phyloP scores from a whole-genome alignment of 2,113 vertebrate genomes.

The Chionomys nivalis region DNA sequence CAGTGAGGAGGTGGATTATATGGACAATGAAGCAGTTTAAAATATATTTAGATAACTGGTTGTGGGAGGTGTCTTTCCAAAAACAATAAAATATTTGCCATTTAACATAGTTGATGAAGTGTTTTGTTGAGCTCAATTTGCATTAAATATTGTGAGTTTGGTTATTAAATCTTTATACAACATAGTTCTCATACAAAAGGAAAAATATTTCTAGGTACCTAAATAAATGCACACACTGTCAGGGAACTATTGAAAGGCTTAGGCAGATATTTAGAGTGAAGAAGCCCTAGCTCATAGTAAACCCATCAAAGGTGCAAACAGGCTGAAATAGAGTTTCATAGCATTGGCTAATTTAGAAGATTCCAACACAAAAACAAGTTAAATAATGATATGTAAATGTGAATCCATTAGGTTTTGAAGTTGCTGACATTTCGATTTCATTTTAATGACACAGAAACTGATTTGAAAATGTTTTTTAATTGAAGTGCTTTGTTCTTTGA shows the following conservation, averaged over 20 bases:
- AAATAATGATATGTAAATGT: neutral
- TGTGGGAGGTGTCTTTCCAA: neutral
- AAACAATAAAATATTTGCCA: neutral
- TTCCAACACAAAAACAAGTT: neutral
- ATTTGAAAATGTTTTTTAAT: conserved; percentile 7
- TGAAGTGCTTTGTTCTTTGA: neutral
- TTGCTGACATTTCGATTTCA: neutral
- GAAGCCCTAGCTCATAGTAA: neutral
- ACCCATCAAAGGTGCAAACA: neutral
- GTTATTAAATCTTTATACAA: neutral
- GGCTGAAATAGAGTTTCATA: neutral
- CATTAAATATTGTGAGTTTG: neutral
- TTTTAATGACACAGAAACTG: neutral
- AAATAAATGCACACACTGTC: neutral
- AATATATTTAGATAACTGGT: neutral
- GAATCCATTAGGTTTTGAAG: neutral
- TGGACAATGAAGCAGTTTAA: neutral
- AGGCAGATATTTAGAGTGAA: neutral
- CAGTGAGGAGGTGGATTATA: fast-evolving
- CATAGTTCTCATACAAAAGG: neutral
- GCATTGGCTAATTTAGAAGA: neutral
- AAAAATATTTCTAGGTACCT: neutral
- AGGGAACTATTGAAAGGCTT: neutral
- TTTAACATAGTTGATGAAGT: neutral
- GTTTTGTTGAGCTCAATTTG: neutral